Base-by-base conservation (phyloP, 1,140 invertebrate genomes). In the Drosophila kikkawai region DNA sequence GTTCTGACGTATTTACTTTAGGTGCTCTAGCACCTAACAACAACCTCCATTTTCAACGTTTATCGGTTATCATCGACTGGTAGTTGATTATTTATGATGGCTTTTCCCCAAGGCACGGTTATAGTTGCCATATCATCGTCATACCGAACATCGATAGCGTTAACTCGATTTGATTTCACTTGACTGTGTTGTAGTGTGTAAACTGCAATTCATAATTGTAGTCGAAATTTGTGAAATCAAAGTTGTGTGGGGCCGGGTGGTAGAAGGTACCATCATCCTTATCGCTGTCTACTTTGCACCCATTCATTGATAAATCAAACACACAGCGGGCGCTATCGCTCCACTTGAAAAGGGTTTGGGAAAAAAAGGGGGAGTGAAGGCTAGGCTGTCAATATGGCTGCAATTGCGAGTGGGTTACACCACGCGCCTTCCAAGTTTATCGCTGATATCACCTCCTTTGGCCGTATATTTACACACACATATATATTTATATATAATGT, bases 261-360 rank as follows among this genome's bases (percentile, higher is more conserved):
- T 39, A 42, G 36, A n/a, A 22, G 19, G 32, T 37, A 36, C 34
- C 51, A 51, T 12, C 29, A 51, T 48, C 37, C 71, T 85, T 84
- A 84, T 84, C 82, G 51, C 22, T n/a, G 57, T 45, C 57, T 53
- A 65, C 63, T 84, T 85, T 84, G 77, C 63, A 74, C 82, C 61
- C 67, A 65, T 84, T 84, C 82, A 84, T 84, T 84, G 82, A 84
- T 84, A 84, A 85, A 84, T 84, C 55, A 44, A 64, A 53, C 44
- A 53, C 44, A 44, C 17, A 34, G 36, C 4, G 32, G 37, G 4
- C 19, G 7, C 13, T 59, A 73, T 71, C 69, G 41, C 51, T 39
- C 65, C 66, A 29, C 67, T 70, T 39, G 32, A 71, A 57, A 29
- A 22, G 36, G 53, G 53, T 26, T 55, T 56, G 34, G 47, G 50